Percentiles rank a stretch among this genome's conserved stretches.
These are phyloP conservation scores for Drosophila takahashii DNA, from an alignment of 1,140 invertebrate genomes.

Conservation along the genomic window DNA sequence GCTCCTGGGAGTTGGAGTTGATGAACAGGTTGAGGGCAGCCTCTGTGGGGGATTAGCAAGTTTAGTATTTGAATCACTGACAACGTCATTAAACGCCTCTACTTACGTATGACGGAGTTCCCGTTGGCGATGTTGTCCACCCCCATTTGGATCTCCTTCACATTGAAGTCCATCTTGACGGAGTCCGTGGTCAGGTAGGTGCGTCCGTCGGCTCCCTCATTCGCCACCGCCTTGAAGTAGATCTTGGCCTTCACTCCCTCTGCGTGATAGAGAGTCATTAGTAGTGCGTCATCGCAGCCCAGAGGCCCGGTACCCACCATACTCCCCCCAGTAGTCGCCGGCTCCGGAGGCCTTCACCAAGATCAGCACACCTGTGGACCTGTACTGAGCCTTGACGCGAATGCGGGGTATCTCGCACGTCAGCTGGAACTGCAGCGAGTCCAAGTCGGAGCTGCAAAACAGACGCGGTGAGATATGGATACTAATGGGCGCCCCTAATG, in stretches of 20 bases:
- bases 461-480: slow-evolving; percentile 40
- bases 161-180: slow-evolving; percentile 92
- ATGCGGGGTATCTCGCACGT: slow-evolving; percentile 91
- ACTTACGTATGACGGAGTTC: slow-evolving; percentile 91
- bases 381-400: slow-evolving; percentile 90
- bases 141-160: slow-evolving; percentile 92
- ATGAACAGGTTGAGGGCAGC: slow-evolving; percentile 93
- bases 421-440: slow-evolving; percentile 91
- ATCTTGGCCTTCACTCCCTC: slow-evolving; percentile 93
- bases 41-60: slow-evolving; percentile 85
- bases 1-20: slow-evolving; percentile 92
- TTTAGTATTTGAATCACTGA: background rate
- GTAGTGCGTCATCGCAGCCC: background rate
- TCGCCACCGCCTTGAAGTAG: slow-evolving; percentile 90
- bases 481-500: slow-evolving; percentile 46
- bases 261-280: slow-evolving; percentile 72
- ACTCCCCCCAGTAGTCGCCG: slow-evolving; percentile 94
- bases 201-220: slow-evolving; percentile 85
- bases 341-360: slow-evolving; percentile 91
- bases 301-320: slow-evolving; percentile 86
- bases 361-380: slow-evolving; percentile 91
- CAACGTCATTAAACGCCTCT: background rate
- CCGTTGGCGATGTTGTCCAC: slow-evolving; percentile 92
- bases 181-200: slow-evolving; percentile 89
- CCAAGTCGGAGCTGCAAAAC: slow-evolving; percentile 88